Conservation (phyloP, 2,113 vertebrate genomes). For the Poeciliopsis turrubarensis region DNA sequence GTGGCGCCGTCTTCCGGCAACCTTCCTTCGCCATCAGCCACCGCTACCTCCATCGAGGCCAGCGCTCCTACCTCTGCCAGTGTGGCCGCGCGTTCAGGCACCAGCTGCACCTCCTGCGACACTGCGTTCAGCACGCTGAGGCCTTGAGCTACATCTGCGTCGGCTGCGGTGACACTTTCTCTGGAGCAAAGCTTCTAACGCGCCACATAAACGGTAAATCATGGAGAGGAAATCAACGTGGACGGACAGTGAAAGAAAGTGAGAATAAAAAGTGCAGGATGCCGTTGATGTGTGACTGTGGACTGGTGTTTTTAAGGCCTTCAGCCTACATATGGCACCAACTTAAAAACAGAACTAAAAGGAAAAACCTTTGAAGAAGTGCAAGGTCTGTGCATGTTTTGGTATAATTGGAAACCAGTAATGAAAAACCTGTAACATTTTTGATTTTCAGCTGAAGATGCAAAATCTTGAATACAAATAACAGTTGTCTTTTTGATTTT, state of each 20-base stretch:
- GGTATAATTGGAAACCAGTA: neutral
- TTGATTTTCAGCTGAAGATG: neutral
- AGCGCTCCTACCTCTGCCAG: slow-evolving; percentile 72
- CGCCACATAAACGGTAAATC: slow-evolving; percentile 46
- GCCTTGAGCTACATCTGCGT: slow-evolving; percentile 78
- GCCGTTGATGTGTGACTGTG: slow-evolving; percentile 79
- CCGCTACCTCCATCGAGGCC: slow-evolving; percentile 77
- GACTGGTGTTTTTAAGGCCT: slow-evolving; percentile 74
- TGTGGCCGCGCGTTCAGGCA: slow-evolving; percentile 78
- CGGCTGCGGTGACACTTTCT: slow-evolving; percentile 72
- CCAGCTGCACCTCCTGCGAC: slow-evolving; percentile 79
- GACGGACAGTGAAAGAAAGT: slow-evolving; percentile 6
- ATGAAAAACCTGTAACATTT: neutral
- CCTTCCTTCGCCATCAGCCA: slow-evolving; percentile 73
- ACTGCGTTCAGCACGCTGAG: slow-evolving; percentile 80
- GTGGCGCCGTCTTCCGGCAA: slow-evolving; percentile 73
- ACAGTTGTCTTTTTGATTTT: neutral
- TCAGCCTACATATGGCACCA: slow-evolving; percentile 82
- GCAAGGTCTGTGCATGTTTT: neutral
- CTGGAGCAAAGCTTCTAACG: slow-evolving; percentile 53
- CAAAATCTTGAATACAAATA: neutral
- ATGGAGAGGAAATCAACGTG: neutral
- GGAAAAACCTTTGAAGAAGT: slow-evolving; percentile 24
- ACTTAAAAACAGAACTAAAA: slow-evolving; percentile 69
- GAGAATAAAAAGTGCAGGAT: slow-evolving; percentile 55